Evolutionary conservation across 2,888 invertebrate genomes (phyloP), one percentile per base, ranked within the genome.

Genomic region (Drosophila algonquin): DNA sequence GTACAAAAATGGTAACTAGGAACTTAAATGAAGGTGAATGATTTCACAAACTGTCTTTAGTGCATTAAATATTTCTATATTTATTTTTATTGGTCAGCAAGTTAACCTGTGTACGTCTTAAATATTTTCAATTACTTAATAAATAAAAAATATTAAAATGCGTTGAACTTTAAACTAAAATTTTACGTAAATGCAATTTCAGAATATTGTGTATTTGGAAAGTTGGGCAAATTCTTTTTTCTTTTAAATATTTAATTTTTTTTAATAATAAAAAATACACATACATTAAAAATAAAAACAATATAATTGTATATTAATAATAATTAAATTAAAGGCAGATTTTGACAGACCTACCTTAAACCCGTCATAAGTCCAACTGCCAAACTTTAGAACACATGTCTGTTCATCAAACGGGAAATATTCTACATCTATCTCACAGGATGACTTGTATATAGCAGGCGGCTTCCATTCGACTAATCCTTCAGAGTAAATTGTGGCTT

Each of bases 321-420:
- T 40, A 40, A 35, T 4, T 40, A n/a, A 40, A 40, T 40, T n/a
- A 40, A 24, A 74, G 74, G 71, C 77, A 64, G 71, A 71, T 65
- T 76, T 75, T 59, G 60, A 65, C 63, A 79, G 77, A 92, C 94
- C 95, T 96, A 97, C 97, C 97, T 97, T 97, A 94, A 97, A 97
- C 93, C 98, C 98, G 93, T 98, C 98, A 95, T 98, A 98, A 92
- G 98, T 98, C 98, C 98, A 98, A 94, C 97, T 97, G 94, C 98
- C 98, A 94, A 98, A 96, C 95, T 98, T 98, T 95, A 98, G 96
- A 93, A 97, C 96, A 94, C 98, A 98, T 93, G 97, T 97, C 95
- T 98, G 98, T 94, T 97, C 96, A 94, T 98, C 98, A 95, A 97
- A 98, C 92, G 98, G 97, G 95, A 98, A 98, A 95, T 97, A 97